Evolutionary conservation across 2,113 vertebrate genomes (phyloP), one percentile per base, ranked within the genome.

Genomic region (Ptyas mucosa): DNA sequence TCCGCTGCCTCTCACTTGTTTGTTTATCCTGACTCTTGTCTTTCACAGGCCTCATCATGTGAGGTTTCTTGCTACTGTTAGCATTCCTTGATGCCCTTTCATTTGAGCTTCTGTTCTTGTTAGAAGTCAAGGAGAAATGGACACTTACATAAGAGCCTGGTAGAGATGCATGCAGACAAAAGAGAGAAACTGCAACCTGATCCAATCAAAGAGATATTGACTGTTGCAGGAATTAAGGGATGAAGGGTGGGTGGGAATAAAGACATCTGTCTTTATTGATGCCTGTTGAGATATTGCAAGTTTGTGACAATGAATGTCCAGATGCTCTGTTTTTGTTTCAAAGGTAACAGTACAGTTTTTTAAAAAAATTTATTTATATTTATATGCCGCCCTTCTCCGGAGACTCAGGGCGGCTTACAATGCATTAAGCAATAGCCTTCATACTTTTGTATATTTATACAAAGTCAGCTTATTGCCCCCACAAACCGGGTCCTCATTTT

Each of bases 81-180:
- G 88, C 88, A 90, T 89, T 85, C 49, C 69, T 92, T 81, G 49
- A 75, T 55, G 49, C 34, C 46, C 14, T 92, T 75, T 21, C 69
- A 39, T 53, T 51, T 58, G 91, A 87, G 55, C 64, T 55, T 89
- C 24, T 92, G 53, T 58, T 85, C 64, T 61, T 90, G 64, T 90
- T 51, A 52, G 88, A 75, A 90, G 69, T 86, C 92, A 93, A 89
- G 52, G 92, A 29, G 92, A 90, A 93, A 90, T 18, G n/a, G 54
- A 39, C 88, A 89, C 43, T 89, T 89, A 51, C 26, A 49, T 85
- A 89, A 89, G 21, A 57, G 52, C 53, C 57, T 92, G 52, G 87
- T 49, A 34, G 52, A 55, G 34, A 85, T 89, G 49, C 75, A 34
- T 55, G 51, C n/a, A 43, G 29, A 49, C 53, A 43, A 69, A 75